Percentiles rank a stretch among this genome's conserved stretches.
phyloP scores from a whole-genome alignment of 2,113 vertebrate genomes.

The Bungarus multicinctus region DNA sequence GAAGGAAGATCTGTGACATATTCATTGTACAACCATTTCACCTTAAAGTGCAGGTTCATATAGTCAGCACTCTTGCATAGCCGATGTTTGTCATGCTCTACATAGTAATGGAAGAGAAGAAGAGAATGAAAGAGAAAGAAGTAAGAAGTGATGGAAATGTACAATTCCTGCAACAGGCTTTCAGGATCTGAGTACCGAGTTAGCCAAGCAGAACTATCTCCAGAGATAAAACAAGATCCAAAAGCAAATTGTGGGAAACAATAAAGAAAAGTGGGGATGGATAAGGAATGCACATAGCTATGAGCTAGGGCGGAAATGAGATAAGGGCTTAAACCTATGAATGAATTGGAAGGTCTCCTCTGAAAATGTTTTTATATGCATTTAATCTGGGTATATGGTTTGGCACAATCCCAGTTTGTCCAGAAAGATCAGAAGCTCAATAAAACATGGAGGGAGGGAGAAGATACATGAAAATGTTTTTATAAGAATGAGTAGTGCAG shows the following conservation, averaged over 20 bases:
- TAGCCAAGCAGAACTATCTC: background rate
- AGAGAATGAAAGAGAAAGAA: background rate
- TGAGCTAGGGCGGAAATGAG: background rate
- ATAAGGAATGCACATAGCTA: background rate
- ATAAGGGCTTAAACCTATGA: background rate
- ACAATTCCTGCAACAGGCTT: background rate
- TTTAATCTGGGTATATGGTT: background rate
- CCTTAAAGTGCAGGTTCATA: constrained; percentile 99
- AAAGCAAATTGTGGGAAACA: background rate
- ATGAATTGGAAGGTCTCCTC: background rate
- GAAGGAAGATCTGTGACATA: constrained; percentile 95
- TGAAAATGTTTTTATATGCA: background rate
- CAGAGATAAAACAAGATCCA: background rate
- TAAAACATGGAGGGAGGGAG: background rate
- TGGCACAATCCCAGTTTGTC: background rate
- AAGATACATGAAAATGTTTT: background rate
- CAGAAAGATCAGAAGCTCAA: background rate
- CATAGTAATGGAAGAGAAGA: background rate
- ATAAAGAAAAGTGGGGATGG: background rate
- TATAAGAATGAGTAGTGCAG: background rate
- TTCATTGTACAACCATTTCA: constrained; percentile 98
- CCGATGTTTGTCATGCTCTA: constrained; percentile 96
- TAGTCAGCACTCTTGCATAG: constrained; percentile 98
- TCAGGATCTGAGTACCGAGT: background rate
- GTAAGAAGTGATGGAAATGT: background rate